These are phyloP conservation scores for Laodelphax striatellus DNA, from an alignment of 1,140 invertebrate species.

Conservation along the genomic window DNA sequence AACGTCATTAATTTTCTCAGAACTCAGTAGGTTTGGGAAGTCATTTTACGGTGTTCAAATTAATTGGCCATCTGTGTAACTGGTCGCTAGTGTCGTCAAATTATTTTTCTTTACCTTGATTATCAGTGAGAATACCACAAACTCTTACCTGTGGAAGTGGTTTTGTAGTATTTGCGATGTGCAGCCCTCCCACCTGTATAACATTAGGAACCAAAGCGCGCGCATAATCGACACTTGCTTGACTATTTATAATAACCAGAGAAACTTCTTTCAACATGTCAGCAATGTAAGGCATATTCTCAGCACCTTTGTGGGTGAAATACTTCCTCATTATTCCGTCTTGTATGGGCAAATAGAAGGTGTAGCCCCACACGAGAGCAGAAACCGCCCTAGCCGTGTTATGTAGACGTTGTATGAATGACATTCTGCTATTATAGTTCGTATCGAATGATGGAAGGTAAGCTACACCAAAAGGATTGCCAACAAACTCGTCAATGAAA, in stretches of 20 bases:
- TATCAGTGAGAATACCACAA: too few relatives aligned
- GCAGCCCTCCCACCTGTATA: slow-evolving; percentile 33
- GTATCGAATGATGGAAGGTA: slow-evolving; percentile 20
- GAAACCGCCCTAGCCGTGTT: slow-evolving; percentile 14
- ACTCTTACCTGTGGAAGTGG: neutral
- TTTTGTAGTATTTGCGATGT: slow-evolving; percentile 28
- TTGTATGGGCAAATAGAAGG: slow-evolving; percentile 22
- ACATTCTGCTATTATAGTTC: slow-evolving; percentile 21
- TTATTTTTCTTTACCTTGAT: too few relatives aligned
- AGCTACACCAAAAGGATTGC: slow-evolving; percentile 18
- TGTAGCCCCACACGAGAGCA: neutral
- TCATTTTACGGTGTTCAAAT: too few relatives aligned
- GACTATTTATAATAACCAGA: slow-evolving; percentile 23
- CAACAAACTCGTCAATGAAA: slow-evolving; percentile 20
- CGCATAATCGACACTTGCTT: slow-evolving; percentile 27
- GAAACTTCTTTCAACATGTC: slow-evolving; percentile 18
- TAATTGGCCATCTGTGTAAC: too few relatives aligned
- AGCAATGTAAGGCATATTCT: slow-evolving; percentile 16
- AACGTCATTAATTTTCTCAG: too few relatives aligned
- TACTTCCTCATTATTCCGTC: slow-evolving; percentile 13
- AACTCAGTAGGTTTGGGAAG: too few relatives aligned
- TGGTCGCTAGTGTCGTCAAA: too few relatives aligned
- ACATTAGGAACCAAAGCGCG: slow-evolving; percentile 24
- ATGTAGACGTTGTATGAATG: slow-evolving; percentile 19
- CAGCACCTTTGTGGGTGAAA: slow-evolving; percentile 19